These are phyloP conservation scores for Diploptera punctata DNA, from an alignment of 2,888 invertebrate species.

Conservation along the genomic window DNA sequence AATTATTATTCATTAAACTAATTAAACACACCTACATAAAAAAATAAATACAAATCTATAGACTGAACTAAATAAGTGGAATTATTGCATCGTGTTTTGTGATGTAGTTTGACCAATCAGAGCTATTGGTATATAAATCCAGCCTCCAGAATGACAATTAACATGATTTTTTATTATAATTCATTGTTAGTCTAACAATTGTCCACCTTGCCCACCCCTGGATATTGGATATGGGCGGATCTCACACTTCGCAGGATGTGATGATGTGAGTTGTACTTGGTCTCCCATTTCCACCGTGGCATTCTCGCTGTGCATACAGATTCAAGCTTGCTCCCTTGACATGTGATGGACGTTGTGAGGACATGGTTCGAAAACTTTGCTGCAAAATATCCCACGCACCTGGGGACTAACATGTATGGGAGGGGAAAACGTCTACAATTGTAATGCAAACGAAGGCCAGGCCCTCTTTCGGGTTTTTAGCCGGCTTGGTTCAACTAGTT, in stretches of 20 bases:
- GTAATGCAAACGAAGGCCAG: conserved; percentile 40
- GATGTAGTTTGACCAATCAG: too few species aligned
- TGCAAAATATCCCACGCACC: conserved; percentile 41
- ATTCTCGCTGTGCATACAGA: neutral
- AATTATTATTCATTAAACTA: too few species aligned
- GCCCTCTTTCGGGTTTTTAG: conserved; percentile 20
- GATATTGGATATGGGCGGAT: conserved; percentile 4
- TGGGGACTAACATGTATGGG: conserved; percentile 27
- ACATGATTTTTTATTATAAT: too few species aligned
- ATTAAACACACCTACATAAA: too few species aligned
- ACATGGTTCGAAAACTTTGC: conserved; percentile 12
- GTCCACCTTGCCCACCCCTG: too few species aligned
- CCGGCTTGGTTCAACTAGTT: conserved; percentile 3
- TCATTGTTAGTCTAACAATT: too few species aligned
- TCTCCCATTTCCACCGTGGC: neutral
- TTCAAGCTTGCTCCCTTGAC: conserved; percentile 9
- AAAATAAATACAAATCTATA: too few species aligned
- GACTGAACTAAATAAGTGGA: too few species aligned
- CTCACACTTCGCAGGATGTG: neutral
- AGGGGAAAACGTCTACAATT: conserved; percentile 24
- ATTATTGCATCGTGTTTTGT: too few species aligned
- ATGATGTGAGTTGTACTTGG: neutral
- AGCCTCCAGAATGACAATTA: too few species aligned
- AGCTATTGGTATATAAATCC: too few species aligned
- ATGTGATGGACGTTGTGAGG: conserved; percentile 29